phyloP scores from a whole-genome alignment of 2,888 invertebrate genomes.

The Corbicula japonica region DNA sequence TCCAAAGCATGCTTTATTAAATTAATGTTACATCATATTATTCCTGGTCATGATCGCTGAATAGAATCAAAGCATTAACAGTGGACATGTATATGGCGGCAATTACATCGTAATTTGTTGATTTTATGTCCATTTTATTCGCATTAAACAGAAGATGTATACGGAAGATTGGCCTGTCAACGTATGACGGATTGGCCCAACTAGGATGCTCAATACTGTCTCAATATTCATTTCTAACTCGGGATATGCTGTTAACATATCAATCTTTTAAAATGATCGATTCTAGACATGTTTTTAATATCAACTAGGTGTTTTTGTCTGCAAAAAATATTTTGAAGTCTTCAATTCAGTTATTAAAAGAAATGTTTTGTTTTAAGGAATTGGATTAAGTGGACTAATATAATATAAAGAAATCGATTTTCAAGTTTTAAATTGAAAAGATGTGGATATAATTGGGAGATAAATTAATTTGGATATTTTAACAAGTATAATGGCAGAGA shows the following conservation, averaged over 20 bases:
- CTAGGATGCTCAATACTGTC: neutral
- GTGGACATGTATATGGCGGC: constrained; percentile 3
- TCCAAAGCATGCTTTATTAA: too few species aligned
- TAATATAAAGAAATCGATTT: too few species aligned
- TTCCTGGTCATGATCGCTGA: neutral
- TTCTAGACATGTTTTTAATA: too few species aligned
- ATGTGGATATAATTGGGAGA: too few species aligned
- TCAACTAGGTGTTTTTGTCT: too few species aligned
- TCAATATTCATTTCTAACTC: neutral
- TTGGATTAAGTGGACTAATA: too few species aligned
- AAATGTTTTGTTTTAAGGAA: too few species aligned
- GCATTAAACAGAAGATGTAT: constrained; percentile 9
- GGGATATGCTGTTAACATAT: constrained; percentile 6
- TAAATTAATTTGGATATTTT: too few species aligned
- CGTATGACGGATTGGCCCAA: constrained; percentile 13
- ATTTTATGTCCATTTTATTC: constrained; percentile 18
- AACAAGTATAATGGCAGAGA: constrained; percentile 18
- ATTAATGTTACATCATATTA: too few species aligned
- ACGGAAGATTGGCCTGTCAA: constrained; percentile 25
- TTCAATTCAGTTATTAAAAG: too few species aligned
- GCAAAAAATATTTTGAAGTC: too few species aligned
- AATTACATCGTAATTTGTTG: constrained; percentile 12
- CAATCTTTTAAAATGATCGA: constrained; percentile 12
- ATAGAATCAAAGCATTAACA: neutral
- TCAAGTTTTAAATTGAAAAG: too few species aligned